Evolutionary conservation across 2,113 vertebrate genomes (phyloP).

Genomic region (Neolamprologus tretocephalus): DNA sequence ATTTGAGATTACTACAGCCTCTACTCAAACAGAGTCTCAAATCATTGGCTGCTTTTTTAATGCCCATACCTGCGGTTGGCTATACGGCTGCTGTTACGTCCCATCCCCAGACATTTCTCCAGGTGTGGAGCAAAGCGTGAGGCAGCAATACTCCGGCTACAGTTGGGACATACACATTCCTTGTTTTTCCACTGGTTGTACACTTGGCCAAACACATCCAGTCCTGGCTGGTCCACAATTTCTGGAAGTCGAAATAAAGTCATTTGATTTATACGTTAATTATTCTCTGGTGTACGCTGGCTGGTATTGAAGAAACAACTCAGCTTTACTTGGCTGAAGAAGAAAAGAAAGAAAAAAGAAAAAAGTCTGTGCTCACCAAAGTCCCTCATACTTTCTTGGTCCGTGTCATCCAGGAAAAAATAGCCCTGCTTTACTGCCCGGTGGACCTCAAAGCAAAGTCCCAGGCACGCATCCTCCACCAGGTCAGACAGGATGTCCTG

Average conservation of each 20-base stretch:
- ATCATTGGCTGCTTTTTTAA: background rate
- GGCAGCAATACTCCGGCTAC: constrained; percentile 94
- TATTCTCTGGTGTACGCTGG: background rate
- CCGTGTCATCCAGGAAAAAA: constrained; percentile 95
- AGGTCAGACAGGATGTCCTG: constrained; percentile 95
- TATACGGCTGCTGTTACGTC: constrained; percentile 97
- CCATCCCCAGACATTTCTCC: constrained; percentile 98
- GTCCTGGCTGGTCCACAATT: constrained; percentile 97
- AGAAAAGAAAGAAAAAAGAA: background rate
- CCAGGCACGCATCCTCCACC: constrained; percentile 94
- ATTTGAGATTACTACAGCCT: background rate
- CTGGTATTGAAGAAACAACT: background rate
- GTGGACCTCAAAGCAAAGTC: constrained; percentile 95
- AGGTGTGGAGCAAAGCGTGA: constrained; percentile 95
- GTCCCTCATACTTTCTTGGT: constrained; percentile 96
- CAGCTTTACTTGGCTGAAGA: background rate
- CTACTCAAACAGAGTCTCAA: background rate
- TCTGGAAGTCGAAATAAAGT: constrained; percentile 61
- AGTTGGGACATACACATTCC: constrained; percentile 97
- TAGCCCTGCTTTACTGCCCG: constrained; percentile 95
- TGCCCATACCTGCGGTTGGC: constrained; percentile 85
- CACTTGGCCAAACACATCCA: constrained; percentile 98
- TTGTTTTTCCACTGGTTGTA: constrained; percentile 99
- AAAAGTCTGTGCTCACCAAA: constrained; percentile 76
- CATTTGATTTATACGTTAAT: background rate